Evolutionary conservation across 2,113 vertebrate genomes (phyloP), one percentile per base, ranked within the genome.

Genomic region (Xenus cinereus): DNA sequence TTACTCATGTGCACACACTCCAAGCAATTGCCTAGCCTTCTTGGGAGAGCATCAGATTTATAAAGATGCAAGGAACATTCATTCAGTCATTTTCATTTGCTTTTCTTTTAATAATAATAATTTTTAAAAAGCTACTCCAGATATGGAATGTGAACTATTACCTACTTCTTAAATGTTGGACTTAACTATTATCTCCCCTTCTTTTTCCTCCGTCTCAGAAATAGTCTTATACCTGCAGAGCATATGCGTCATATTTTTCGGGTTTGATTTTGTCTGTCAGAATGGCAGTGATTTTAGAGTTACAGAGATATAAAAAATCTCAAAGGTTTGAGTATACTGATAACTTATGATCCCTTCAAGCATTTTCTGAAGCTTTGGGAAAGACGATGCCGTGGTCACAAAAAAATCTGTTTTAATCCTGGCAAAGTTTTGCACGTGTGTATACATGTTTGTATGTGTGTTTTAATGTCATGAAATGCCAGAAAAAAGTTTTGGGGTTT

Each of bases 61-160:
- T 90, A 86, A 94, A 92, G 71, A 96, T 83, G 33, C 5, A 8
- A 77, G n/a, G 33, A 90, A 84, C 69, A 75, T 91, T 72, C 91
- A 89, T 93, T 93, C 81, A 74, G 33, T 89, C 53, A 41, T 82
- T 88, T 94, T 76, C 91, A 83, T 91, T 96, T 94, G 39, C 22
- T 93, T 83, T 96, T 69, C 78, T 91, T 91, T 73, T 71, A 83
- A 80, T 77, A 67, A 89, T 57, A 91, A 82, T 23, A 23, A 59
- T 12, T n/a, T n/a, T n/a, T 23, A 23, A 48, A 22, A 48, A 66
- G 33, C 45, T 62, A 62, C 50, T 74, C n/a, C 82, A 80, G 56
- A 63, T 87, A 62, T 1, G 9, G 84, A 92, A 97, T 83, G 66
- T 93, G 74, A 96, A 91, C 91, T 93, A 80, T 86, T 71, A 69